Base-by-base conservation (phyloP, 1,140 invertebrate species). In the Probaryconus sp. region DNA sequence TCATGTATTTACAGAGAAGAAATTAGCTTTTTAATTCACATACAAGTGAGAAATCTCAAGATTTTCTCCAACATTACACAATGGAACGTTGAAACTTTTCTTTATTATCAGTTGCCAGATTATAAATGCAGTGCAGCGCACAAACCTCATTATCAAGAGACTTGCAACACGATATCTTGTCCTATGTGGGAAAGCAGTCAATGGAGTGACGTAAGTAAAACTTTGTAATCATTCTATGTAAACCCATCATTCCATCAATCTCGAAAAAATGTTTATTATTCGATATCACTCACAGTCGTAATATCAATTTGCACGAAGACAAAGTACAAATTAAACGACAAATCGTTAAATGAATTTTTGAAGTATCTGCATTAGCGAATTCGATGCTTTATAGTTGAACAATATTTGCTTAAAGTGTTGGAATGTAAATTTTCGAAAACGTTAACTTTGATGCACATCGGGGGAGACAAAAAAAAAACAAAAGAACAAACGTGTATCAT, bases 101-200 rank as follows among this genome's bases (percentile, higher is more conserved):
- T n/a, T n/a, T n/a, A n/a, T 88, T 84, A 64, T 13, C 79, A 93
- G 92, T 89, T 94, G 42, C 89, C 92, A 53, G 92, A 94, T 68
- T 92, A 92, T 74, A 92, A 93, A 68, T 96, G 95, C 85, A 90
- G 89, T 33, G 89, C 88, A n/a, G 81, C 79, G 63, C 90, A 91
- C 56, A 93, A 93, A 68, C 95, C 95, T n/a, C 89, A 91, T 43
- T 90, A 90, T 55, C 90, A 94, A 78, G 94, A 96, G 81, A 89
- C 90, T 9, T 97, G 96, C 86, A 96, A 95, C 83, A 90, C 91
- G 24, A 90, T 94, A 56, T 92, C 93, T 18, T 97, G 96, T 87
- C 93, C 95, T 17, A 91, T 91, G 76, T 97, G 96, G 96, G 89
- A 94, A 67, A 91, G 92, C 24, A 92, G 93, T 30, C 90, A 92